phyloP scores from a whole-genome alignment of 2,113 vertebrate genomes.

The Aepyceros melampus region DNA sequence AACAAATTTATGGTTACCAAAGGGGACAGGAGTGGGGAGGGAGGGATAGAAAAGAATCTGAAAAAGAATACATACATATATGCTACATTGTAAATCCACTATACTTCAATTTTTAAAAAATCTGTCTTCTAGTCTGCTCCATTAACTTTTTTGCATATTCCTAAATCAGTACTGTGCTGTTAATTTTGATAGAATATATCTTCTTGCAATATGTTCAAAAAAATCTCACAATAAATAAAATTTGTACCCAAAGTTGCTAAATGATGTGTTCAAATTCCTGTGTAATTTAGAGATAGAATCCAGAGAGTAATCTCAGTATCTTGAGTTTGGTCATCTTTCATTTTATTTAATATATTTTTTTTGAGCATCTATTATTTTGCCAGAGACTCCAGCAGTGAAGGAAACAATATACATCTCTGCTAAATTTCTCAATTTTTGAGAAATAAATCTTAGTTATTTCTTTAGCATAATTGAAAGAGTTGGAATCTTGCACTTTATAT shows the following conservation, averaged over 20 bases:
- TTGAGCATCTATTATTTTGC: background rate
- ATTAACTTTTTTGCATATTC: background rate
- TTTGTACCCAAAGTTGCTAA: background rate
- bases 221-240: background rate
- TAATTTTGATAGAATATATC: background rate
- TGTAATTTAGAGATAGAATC: background rate
- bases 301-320: background rate
- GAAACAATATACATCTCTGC: background rate
- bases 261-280: background rate
- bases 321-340: background rate
- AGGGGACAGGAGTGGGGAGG: background rate
- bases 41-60: background rate
- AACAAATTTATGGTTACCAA: background rate
- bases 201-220: background rate
- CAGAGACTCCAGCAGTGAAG: background rate
- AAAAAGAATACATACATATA: background rate
- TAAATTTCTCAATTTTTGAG: background rate
- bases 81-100: background rate
- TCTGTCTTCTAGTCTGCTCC: background rate
- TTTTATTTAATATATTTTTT: conserved; percentile 17
- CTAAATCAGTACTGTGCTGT: background rate
- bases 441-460: conserved; percentile 18
- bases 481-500: background rate
- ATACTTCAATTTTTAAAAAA: background rate
- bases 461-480: background rate